Conservation (phyloP, 2,797 vertebrate genomes). For the Rhinophrynus dorsalis region DNA sequence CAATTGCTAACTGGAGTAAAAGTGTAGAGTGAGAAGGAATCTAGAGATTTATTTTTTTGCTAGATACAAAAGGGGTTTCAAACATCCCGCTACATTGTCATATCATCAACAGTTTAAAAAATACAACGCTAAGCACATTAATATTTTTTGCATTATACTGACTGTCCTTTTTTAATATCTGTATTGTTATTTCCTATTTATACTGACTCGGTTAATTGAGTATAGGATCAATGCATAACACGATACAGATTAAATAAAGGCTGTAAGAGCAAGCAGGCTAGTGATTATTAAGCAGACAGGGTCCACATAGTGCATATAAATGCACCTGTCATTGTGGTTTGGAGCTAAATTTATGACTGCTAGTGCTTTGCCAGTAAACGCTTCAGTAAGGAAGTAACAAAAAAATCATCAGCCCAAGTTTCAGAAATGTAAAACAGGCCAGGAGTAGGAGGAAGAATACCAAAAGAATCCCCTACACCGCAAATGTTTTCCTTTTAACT, state of each 20-base stretch:
- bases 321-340: slow-evolving; percentile 97
- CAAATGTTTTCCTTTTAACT: slow-evolving; percentile 65
- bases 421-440: slow-evolving; percentile 84
- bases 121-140: not conserved
- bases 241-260: slow-evolving; percentile 76
- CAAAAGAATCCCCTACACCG: slow-evolving; percentile 85
- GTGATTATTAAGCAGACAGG: slow-evolving; percentile 79
- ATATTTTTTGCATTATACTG: not conserved
- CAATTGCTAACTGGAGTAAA: no score
- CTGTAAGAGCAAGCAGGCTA: slow-evolving; percentile 69
- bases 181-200: slow-evolving; percentile 53
- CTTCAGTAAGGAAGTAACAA: slow-evolving; percentile 88
- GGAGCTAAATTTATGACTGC: slow-evolving; percentile 95
- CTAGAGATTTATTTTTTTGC: no score
- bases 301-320: slow-evolving; percentile 91
- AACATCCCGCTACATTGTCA: no score
- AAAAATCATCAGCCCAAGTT: slow-evolving; percentile 84
- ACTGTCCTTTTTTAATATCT: slow-evolving; percentile 5
- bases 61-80: no score
- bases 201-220: slow-evolving; percentile 73
- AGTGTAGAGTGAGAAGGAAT: no score
- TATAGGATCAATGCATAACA: slow-evolving; percentile 75
- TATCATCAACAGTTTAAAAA: no score
- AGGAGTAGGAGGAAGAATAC: slow-evolving; percentile 92
- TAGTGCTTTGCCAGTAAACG: slow-evolving; percentile 85